These are phyloP conservation scores for Antheraea yamamai DNA, from an alignment of 2,888 invertebrate species.

Conservation along the genomic window DNA sequence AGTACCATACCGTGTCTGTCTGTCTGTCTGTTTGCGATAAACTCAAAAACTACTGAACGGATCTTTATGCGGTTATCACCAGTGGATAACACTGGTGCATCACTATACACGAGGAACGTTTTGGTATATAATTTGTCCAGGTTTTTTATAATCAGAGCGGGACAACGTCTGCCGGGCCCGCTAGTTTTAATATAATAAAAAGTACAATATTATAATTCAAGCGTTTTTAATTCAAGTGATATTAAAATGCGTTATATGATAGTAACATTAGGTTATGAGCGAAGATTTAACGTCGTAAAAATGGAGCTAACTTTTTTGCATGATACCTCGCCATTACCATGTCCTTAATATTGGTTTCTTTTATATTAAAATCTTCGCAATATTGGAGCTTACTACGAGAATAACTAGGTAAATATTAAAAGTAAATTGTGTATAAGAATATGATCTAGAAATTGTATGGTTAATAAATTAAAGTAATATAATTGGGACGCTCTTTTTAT, in stretches of 20 bases:
- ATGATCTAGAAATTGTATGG: not conserved
- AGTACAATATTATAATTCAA: not conserved
- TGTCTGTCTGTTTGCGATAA: no score
- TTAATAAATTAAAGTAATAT: not conserved
- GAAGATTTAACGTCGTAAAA: slow-evolving; percentile 17
- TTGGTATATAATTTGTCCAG: no score
- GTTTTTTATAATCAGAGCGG: no score
- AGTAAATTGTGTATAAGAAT: not conserved
- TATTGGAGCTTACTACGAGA: not conserved
- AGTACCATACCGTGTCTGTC: no score
- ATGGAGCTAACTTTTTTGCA: slow-evolving; percentile 24
- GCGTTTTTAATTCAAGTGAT: not conserved
- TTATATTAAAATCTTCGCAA: slow-evolving; percentile 16
- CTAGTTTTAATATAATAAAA: not conserved
- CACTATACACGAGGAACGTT: no score
- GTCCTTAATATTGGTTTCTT: not conserved
- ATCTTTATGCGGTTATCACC: no score
- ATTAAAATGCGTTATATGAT: not conserved
- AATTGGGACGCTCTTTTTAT: not conserved
- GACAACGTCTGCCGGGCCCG: no score
- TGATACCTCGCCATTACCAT: slow-evolving; percentile 9
- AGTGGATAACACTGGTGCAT: no score
- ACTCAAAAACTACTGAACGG: no score
- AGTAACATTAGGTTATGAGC: not conserved
- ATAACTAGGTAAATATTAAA: not conserved